Percentiles rank a stretch among this genome's conserved stretches.
Evolutionary conservation across 1,140 invertebrate genomes (phyloP).

Genomic region (Himalopsyche phryganea): DNA sequence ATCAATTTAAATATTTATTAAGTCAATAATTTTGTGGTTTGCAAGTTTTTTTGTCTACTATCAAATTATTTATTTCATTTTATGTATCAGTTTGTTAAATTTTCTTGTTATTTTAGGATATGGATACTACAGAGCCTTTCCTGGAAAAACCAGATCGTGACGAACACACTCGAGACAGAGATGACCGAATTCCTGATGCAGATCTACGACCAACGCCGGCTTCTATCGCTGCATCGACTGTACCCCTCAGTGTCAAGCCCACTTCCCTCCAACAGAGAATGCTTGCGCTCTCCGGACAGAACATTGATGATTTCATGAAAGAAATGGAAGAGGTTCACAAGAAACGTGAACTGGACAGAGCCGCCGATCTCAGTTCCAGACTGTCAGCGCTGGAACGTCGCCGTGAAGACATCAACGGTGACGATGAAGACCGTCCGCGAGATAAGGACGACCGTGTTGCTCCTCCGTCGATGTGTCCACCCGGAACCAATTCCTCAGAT

Average conservation of each 20-base stretch:
- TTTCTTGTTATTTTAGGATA: too few relatives aligned
- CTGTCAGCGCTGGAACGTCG: constrained; percentile 44
- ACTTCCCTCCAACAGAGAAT: constrained; percentile 78
- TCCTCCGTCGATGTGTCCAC: constrained; percentile 40
- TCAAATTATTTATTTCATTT: too few relatives aligned
- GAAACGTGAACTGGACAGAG: constrained; percentile 64
- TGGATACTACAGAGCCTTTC: not conserved
- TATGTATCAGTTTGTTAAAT: too few relatives aligned
- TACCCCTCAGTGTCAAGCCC: constrained; percentile 54
- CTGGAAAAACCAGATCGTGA: constrained; percentile 19
- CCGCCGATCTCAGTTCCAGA: constrained; percentile 59
- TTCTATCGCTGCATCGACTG: constrained; percentile 27
- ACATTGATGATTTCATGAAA: constrained; percentile 89
- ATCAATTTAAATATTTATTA: too few relatives aligned
- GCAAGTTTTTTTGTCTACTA: too few relatives aligned
- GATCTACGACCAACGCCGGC: not conserved
- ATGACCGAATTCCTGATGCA: constrained; percentile 14
- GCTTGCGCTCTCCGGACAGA: constrained; percentile 81
- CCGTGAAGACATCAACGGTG: constrained; percentile 43
- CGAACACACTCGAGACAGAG: constrained; percentile 14
- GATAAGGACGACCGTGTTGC: constrained; percentile 35
- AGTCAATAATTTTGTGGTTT: too few relatives aligned
- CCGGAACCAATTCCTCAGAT: constrained; percentile 35
- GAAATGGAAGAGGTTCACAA: constrained; percentile 84
- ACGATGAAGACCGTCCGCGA: constrained; percentile 30